Evolutionary conservation across 2,888 invertebrate species (phyloP), one percentile per base, ranked within the genome.

Genomic region (Quadriops clusia): DNA sequence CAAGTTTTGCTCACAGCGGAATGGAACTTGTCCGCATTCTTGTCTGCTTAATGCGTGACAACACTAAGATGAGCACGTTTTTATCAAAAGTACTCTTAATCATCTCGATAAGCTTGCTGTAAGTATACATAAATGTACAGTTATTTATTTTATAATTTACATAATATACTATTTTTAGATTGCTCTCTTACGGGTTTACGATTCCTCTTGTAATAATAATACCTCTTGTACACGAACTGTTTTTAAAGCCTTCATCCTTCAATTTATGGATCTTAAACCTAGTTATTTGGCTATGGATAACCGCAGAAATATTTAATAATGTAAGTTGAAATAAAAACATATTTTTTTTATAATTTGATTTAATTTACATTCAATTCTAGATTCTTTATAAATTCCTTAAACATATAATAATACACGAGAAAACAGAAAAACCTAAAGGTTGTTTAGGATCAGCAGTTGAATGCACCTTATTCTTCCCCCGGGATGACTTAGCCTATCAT

Each of bases 401-500:
- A n/a, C 49, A 50, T 34, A 43, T 42, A 34, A 34, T 48, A 20
- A 40, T 43, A 34, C 47, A 48, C 22, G 17, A 30, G 16, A n/a
- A n/a, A n/a, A 23, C 23, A 9, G 13, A 30, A 12, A 35, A 28
- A 5, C 34, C 37, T 17, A 34, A 37, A 17, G 39, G 40, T 25
- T 49, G 48, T 30, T 34, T 44, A 6, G 44, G 40, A 27, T 31
- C 39, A 9, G 25, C 34, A n/a, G 23, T 45, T 1, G 48, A 48
- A 33, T 50, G 47, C 34, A 32, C 40, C 17, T 36, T 50, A 25
- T 50, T 50, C 34, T 37, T 40, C 24, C 40, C 44, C 14, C 38
- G 49, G 17, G 45, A 44, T 23, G 49, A 50, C 28, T 36, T 40
- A 11, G 45, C 44, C 12, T 50, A 39, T 29, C 44, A 46, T 34